Evolutionary conservation across 2,888 invertebrate genomes (phyloP).

Genomic region (Melolontha melolontha): DNA sequence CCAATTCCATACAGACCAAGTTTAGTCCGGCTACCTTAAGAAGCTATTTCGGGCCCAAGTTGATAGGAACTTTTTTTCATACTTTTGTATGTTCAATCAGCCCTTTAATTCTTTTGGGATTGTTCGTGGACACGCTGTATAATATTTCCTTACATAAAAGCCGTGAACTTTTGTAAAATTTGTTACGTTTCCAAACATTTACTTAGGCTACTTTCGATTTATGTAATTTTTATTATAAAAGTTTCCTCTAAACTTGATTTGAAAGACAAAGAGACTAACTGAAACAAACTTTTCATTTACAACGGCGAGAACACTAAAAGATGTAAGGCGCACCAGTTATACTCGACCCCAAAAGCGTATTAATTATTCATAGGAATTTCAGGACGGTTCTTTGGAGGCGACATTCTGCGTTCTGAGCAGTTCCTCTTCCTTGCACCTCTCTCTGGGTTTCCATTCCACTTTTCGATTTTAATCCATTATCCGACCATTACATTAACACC

Average conservation of each 20-base stretch:
- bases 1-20: too few relatives aligned
- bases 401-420: background rate
- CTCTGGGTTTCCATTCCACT: slow-evolving; percentile 1
- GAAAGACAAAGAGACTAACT: slow-evolving; percentile 28
- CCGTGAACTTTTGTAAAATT: too few relatives aligned
- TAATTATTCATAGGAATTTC: slow-evolving; percentile 32
- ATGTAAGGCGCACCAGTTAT: slow-evolving; percentile 32
- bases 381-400: slow-evolving; percentile 22
- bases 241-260: slow-evolving; percentile 14
- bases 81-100: too few relatives aligned
- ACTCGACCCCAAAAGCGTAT: slow-evolving; percentile 26
- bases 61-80: too few relatives aligned
- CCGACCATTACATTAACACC: slow-evolving; percentile 37
- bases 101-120: too few relatives aligned
- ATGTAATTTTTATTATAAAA: slow-evolving; percentile 11
- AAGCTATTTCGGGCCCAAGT: too few relatives aligned
- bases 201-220: slow-evolving; percentile 12
- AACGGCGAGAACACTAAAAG: slow-evolving; percentile 30
- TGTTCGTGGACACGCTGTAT: too few relatives aligned
- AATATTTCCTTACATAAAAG: too few relatives aligned
- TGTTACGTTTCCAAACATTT: slow-evolving; percentile 18
- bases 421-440: background rate
- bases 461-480: slow-evolving; percentile 35
- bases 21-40: too few relatives aligned
- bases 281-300: slow-evolving; percentile 26